Evolutionary conservation across 2,888 invertebrate species (phyloP).

Genomic region (Deilephila porcellus): DNA sequence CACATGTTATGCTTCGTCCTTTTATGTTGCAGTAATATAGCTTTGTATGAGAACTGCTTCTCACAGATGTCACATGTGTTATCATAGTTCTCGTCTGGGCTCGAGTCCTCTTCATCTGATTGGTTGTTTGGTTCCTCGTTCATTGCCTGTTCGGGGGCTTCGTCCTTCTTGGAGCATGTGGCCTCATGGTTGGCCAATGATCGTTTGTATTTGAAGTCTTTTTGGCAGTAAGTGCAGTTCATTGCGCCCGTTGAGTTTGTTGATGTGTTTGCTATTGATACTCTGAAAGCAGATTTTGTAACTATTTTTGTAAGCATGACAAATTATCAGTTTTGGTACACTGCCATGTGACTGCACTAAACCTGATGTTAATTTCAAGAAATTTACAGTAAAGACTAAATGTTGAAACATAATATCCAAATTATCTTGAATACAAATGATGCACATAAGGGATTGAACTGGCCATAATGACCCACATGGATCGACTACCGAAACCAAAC

Average conservation of each 20-base stretch:
- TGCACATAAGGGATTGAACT: too few relatives aligned
- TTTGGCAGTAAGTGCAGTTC: constrained; percentile 2
- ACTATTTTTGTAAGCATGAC: too few relatives aligned
- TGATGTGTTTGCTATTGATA: background rate
- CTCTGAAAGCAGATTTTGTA: background rate
- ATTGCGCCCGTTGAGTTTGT: background rate
- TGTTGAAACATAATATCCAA: too few relatives aligned
- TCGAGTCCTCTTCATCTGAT: constrained; percentile 68
- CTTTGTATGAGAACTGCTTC: constrained; percentile 77
- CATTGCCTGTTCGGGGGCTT: constrained; percentile 48
- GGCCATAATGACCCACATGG: too few relatives aligned
- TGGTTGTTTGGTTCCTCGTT: constrained; percentile 50
- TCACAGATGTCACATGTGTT: constrained; percentile 81
- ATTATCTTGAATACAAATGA: too few relatives aligned
- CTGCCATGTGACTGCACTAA: too few relatives aligned
- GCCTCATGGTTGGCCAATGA: background rate
- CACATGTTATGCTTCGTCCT: constrained; percentile 76
- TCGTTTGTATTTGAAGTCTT: constrained; percentile 16
- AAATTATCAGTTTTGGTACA: too few relatives aligned
- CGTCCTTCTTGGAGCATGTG: background rate
- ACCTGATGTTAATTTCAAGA: too few relatives aligned
- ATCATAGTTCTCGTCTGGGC: constrained; percentile 72
- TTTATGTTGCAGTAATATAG: constrained; percentile 73
- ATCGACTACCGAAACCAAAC: too few relatives aligned
- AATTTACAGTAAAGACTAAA: too few relatives aligned